Conservation (phyloP, 2,888 invertebrate genomes). For the Lasioglossum villosulum region DNA sequence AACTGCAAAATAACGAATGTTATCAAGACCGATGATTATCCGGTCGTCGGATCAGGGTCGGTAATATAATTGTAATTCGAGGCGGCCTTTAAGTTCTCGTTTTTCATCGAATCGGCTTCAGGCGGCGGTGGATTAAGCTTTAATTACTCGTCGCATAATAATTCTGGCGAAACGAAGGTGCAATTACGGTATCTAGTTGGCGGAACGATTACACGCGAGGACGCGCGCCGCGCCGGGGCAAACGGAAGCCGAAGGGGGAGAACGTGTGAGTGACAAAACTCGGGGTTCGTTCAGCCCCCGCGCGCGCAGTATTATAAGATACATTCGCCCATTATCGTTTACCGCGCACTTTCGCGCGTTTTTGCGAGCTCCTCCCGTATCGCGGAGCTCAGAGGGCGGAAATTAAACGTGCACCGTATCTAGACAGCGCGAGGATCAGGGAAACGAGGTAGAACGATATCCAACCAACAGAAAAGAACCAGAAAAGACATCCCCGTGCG, state of each 20-base stretch:
- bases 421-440: not conserved
- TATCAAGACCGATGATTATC: slow-evolving; percentile 6
- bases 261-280: slow-evolving; percentile 28
- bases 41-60: not conserved
- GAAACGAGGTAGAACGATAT: slow-evolving; percentile 3
- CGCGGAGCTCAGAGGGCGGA: slow-evolving; percentile 34
- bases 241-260: slow-evolving; percentile 1
- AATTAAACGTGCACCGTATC: slow-evolving; percentile 42
- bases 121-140: not conserved
- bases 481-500: not conserved
- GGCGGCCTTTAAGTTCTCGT: slow-evolving; percentile 15
- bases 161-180: slow-evolving; percentile 12
- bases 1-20: slow-evolving; percentile 6
- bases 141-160: slow-evolving; percentile 24
- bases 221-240: not conserved
- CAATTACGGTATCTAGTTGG: slow-evolving; percentile 3
- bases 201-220: slow-evolving; percentile 28
- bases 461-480: not conserved
- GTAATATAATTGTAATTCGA: slow-evolving; percentile 12
- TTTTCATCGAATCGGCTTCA: slow-evolving; percentile 7
- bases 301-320: slow-evolving; percentile 44
- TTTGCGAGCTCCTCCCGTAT: slow-evolving; percentile 32
- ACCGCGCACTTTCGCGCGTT: slow-evolving; percentile 32
- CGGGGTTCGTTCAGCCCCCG: slow-evolving; percentile 16
- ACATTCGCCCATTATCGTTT: slow-evolving; percentile 48